phyloP scores from a whole-genome alignment of 2,888 invertebrate genomes.

The Nomada goodeniana region DNA sequence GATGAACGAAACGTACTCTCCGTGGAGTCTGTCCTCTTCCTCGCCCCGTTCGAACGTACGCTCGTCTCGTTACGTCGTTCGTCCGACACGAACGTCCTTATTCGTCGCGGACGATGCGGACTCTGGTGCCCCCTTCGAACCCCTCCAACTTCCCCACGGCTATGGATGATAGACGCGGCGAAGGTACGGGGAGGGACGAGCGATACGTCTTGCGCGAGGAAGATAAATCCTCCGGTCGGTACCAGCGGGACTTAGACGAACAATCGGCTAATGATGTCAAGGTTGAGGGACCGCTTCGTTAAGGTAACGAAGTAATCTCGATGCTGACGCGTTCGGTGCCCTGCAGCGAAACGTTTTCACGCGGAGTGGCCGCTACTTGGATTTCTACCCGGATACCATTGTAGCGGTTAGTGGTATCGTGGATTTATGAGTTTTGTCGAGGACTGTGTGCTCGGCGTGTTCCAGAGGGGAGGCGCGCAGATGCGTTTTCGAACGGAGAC shows the following conservation, averaged over 20 bases:
- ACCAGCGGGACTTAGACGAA: constrained; percentile 66
- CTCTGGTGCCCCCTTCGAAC: constrained; percentile 2
- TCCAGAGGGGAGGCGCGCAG: background rate
- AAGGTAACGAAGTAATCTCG: constrained; percentile 71
- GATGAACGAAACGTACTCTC: constrained; percentile 59
- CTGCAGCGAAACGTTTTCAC: constrained; percentile 31
- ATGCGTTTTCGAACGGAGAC: too few relatives aligned
- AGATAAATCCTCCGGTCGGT: constrained; percentile 66
- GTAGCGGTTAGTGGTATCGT: background rate
- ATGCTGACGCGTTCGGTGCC: constrained; percentile 13
- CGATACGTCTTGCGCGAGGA: constrained; percentile 69
- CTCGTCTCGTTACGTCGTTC: constrained; percentile 34
- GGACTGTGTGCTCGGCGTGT: background rate
- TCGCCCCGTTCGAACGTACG: constrained; percentile 11
- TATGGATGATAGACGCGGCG: constrained; percentile 69
- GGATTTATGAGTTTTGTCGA: background rate
- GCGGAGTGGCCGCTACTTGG: constrained; percentile 29
- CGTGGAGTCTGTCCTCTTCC: background rate
- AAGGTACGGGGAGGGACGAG: constrained; percentile 41
- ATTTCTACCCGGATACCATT: background rate
- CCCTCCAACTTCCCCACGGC: constrained; percentile 52
- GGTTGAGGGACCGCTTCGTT: constrained; percentile 70
- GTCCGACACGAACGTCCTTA: constrained; percentile 27
- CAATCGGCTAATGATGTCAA: constrained; percentile 75
- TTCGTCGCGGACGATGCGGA: background rate